Conservation (phyloP, 2,113 vertebrate genomes). For the Melanocharis versteri region DNA sequence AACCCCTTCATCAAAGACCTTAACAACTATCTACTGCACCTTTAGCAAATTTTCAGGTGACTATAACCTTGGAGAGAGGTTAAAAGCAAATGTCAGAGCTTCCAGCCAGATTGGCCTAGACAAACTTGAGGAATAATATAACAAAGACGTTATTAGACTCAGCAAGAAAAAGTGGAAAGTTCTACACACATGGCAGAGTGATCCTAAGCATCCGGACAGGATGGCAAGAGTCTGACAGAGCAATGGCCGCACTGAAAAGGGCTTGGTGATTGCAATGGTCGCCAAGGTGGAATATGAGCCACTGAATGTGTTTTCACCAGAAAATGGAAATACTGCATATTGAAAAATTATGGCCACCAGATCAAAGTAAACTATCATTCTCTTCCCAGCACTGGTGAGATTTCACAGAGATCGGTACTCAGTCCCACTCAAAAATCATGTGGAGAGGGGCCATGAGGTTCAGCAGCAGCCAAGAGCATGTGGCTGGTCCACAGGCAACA, state of each 20-base stretch:
- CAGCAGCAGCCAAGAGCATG: not conserved
- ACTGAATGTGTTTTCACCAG: not conserved
- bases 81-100: not conserved
- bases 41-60: not conserved
- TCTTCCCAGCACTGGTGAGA: not conserved
- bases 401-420: not conserved
- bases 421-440: not conserved
- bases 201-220: not conserved
- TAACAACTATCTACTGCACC: fast-evolving
- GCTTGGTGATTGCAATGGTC: not conserved
- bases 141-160: not conserved
- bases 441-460: not conserved
- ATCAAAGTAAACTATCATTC: not conserved
- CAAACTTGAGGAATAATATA: not conserved
- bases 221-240: not conserved
- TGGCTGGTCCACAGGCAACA: not conserved
- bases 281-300: not conserved
- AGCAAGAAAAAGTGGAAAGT: not conserved
- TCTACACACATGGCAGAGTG: not conserved
- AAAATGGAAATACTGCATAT: not conserved
- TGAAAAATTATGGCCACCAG: fast-evolving
- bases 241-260: not conserved
- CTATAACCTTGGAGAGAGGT: not conserved
- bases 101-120: not conserved
- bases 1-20: not conserved